Evolutionary conservation across 2,113 vertebrate genomes (phyloP), one percentile per base, ranked within the genome.

Genomic region (Morone chrysops): DNA sequence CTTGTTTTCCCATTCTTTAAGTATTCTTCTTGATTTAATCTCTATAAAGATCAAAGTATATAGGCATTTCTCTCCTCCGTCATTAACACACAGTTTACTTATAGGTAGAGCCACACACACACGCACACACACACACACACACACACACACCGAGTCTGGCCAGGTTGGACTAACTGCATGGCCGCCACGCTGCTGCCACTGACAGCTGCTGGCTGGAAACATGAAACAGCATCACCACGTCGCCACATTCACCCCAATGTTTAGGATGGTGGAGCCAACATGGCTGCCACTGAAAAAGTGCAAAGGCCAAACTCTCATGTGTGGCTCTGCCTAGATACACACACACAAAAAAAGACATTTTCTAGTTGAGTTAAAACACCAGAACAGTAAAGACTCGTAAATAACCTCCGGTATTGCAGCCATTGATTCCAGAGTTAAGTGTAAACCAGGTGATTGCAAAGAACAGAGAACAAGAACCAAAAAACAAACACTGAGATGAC

Each of bases 381-480:
- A 83, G 41, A 80, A 84, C 45, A 60, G 69, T 82, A 81, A 88
- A 78, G 68, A 87, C 59, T 51, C 6, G 51, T 78, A 66, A 70
- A 70, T 76, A 69, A 82, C 18, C 70, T 87, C 71, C 10, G 66
- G 77, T 88, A 80, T 72, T 83, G 84, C 78, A 89, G 84, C 80
- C 56, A 70, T 80, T 4, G 56, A 82, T 84, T 90, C 68, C 87
- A 92, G 86, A 88, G 82, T 82, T 80, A 86, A 85, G 78, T 92
- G 91, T 93, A 94, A 95, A 94, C 92, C 91, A 87, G 80, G 77
- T 89, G 88, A 89, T 89, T 87, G 75, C 82, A 88, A 77, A 84
- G 79, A 91, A 76, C 68, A 79, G 73, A 87, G 70, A 89, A 90
- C 79, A 48, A 63, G 70, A 86, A 81, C 51, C 65, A 70, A 84